Base-by-base conservation (phyloP, 2,888 invertebrate genomes). In the Hirtodrosophila alboralis region DNA sequence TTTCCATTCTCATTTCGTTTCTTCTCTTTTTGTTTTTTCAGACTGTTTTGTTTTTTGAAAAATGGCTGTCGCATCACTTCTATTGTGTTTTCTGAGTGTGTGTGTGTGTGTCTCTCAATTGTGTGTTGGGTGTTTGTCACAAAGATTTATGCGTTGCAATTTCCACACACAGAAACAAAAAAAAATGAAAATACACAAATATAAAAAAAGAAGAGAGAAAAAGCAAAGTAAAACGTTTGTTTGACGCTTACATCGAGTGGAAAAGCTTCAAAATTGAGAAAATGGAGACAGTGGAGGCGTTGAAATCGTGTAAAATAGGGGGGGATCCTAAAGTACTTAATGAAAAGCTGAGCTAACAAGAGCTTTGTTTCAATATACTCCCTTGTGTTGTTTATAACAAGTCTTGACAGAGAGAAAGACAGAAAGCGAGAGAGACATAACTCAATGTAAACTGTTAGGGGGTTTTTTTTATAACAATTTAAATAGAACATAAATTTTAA, bases 41-140 rank as follows among this genome's bases (percentile, higher is more conserved):
- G 75, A 62, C 59, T 84, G 85, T 23, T 85, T 79, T 79, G 86
- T 85, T 83, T 79, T 23, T 85, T 79, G 86, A 79, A 79, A 79
- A 79, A 79, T 79, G 79, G 86, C 86, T 83, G 83, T 79, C 79
- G 79, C 86, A 85, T 85, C 84, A 83, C 75, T 79, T 83, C 86
- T 43, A 79, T 79, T 85, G 84, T 79, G 65, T 73, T 74, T 78
- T 65, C n/a, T n/a, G n/a, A n/a, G n/a, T n/a, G n/a, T n/a, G n/a
- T 75, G 59, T 73, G 84, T 79, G 66, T 71, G 38, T 62, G 61
- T 51, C 63, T 64, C 57, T 61, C 70, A 27, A 45, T 47, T 53
- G 47, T 61, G 43, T 64, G 54, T 45, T 56, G 67, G 81, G 65
- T 81, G 79, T 78, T 84, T 79, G 83, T 70, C 85, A 84, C 79